Percentiles rank a stretch among this genome's conserved stretches.
Conservation (phyloP, 1,140 invertebrate species). For the Vollenhovia emeryi region DNA sequence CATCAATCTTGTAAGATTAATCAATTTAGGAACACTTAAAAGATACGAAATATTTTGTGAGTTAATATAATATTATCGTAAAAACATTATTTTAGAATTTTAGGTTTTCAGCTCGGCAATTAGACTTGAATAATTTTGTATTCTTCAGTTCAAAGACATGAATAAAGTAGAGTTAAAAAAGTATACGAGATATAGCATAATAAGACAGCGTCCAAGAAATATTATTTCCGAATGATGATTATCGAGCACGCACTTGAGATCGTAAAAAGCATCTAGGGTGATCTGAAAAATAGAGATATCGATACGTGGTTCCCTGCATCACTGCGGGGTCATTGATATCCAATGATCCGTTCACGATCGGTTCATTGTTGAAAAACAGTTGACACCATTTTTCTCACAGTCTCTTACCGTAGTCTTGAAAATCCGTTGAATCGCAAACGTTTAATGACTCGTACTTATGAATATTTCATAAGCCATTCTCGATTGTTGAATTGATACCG, state of each 20-base stretch:
- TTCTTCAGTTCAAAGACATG: neutral
- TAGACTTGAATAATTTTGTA: neutral
- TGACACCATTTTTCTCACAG: slow-evolving; percentile 78
- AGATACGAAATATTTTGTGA: neutral
- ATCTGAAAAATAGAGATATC: slow-evolving; percentile 72
- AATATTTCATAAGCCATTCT: slow-evolving; percentile 75
- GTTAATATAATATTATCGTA: neutral
- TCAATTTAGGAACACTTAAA: neutral
- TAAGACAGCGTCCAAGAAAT: slow-evolving; percentile 51
- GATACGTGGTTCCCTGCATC: slow-evolving; percentile 73
- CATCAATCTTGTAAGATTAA: neutral
- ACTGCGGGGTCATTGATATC: slow-evolving; percentile 83
- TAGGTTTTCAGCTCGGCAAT: neutral
- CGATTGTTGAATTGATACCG: neutral
- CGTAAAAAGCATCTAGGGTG: slow-evolving; percentile 36
- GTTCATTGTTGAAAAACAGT: slow-evolving; percentile 79
- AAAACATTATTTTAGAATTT: neutral
- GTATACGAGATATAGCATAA: neutral
- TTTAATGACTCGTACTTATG: slow-evolving; percentile 78
- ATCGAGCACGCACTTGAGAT: slow-evolving; percentile 75
- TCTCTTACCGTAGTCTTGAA: slow-evolving; percentile 74
- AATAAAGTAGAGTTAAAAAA: neutral
- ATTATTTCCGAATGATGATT: slow-evolving; percentile 71
- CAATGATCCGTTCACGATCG: slow-evolving; percentile 81
- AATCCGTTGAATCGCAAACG: slow-evolving; percentile 77